Evolutionary conservation across 2,113 vertebrate genomes (phyloP).

Genomic region (Gallinago jamesoni): DNA sequence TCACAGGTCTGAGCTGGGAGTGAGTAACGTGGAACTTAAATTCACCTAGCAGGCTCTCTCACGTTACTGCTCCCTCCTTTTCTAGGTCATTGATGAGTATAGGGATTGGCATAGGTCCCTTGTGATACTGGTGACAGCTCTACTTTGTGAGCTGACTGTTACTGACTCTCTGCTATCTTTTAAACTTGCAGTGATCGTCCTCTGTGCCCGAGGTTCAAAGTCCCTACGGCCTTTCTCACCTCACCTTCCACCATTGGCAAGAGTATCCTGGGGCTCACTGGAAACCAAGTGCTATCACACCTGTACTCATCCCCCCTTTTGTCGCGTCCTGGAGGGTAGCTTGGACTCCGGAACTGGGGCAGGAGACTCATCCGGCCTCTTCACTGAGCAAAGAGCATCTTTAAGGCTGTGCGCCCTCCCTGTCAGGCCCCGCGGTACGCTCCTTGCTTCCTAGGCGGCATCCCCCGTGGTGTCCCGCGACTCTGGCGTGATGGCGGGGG

Average conservation of each 20-base stretch:
- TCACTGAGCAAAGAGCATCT: fast-evolving
- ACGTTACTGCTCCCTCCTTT: not conserved
- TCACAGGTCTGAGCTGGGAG: not conserved
- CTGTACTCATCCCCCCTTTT: not conserved
- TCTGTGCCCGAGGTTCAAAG: not conserved
- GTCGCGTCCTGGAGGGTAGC: not conserved
- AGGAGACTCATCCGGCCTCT: fast-evolving
- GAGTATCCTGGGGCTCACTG: not conserved
- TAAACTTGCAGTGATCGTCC: not conserved
- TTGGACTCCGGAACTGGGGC: fast-evolving
- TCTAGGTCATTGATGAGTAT: not conserved
- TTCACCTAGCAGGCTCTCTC: not conserved
- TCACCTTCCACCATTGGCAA: not conserved
- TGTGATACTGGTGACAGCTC: not conserved
- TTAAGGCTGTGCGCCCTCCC: not conserved
- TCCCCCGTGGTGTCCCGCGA: no score
- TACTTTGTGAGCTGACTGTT: not conserved
- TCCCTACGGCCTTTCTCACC: not conserved
- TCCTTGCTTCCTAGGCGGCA: not conserved
- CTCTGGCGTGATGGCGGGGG: not conserved
- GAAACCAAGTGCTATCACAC: not conserved
- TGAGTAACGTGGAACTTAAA: fast-evolving
- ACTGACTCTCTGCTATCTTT: not conserved
- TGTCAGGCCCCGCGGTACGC: not conserved
- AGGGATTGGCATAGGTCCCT: not conserved